Conservation (phyloP, 2,113 vertebrate species). For the Turdus rufiventris region DNA sequence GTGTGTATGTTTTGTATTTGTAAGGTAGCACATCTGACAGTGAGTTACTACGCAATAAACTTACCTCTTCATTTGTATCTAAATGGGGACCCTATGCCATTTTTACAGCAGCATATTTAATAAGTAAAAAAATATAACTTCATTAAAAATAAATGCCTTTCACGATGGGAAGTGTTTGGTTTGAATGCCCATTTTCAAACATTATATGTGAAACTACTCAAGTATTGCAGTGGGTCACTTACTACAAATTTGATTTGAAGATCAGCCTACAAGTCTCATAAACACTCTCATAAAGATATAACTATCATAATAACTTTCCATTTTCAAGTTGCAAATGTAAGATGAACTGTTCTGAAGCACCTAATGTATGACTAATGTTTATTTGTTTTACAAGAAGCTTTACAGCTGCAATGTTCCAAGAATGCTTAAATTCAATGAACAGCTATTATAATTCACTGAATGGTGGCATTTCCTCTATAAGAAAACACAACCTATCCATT, state of each 20-base stretch:
- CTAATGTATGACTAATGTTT: conserved; percentile 50
- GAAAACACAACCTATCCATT: conserved; percentile 46
- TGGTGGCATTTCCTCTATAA: conserved; percentile 13
- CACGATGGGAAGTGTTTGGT: background rate
- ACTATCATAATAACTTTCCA: conserved; percentile 46
- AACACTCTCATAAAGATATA: conserved; percentile 52
- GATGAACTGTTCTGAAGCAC: conserved; percentile 40
- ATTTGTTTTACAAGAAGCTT: conserved; percentile 45
- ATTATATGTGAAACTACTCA: background rate
- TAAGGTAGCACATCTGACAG: background rate
- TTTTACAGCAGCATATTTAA: conserved; percentile 10
- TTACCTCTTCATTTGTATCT: background rate
- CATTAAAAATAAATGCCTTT: conserved; percentile 51
- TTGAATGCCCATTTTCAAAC: conserved; percentile 26
- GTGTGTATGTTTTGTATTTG: background rate
- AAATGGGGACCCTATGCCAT: background rate
- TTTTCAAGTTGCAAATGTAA: conserved; percentile 31
- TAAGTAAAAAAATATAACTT: background rate
- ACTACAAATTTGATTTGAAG: conserved; percentile 48
- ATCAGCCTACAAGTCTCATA: conserved; percentile 40
- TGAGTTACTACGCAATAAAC: background rate
- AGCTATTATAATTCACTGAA: conserved; percentile 55
- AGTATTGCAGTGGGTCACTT: conserved; percentile 30
- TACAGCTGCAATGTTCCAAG: conserved; percentile 36
- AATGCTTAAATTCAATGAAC: conserved; percentile 62